Base-by-base conservation (phyloP, 2,113 vertebrate genomes). In the Grantiella picta region DNA sequence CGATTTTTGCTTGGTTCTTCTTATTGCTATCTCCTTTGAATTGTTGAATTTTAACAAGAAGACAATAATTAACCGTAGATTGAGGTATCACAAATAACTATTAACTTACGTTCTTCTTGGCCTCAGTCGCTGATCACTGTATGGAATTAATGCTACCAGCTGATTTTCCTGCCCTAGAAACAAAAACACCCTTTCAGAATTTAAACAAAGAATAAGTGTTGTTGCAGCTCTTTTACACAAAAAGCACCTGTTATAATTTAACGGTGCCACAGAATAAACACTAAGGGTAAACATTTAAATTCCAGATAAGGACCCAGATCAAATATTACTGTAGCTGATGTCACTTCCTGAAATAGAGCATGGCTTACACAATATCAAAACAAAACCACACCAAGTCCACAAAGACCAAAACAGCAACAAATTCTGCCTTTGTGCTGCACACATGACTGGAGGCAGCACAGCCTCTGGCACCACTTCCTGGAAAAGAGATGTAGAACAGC, bases 111-210 rank as follows among this genome's bases (percentile, higher is more conserved):
- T 99, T 97, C 99, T 98, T 96, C 99, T 99, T 36, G 99, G 99
- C 71, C 98, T 97, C 78, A 99, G 98, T 90, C 99, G 97, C 76
- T 99, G 99, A 97, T 99, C 99, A 86, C 99, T 99, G 97, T 99
- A 99, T 22, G 99, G 99, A 96, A 99, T 99, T 97, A 99, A 97
- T 59, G 99, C 99, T 92, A 99, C 99, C 28, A 99, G 98, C 92
- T 99, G 99, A 90, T 99, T 99, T 98, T 99, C 99, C 94, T 99
- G 99, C 61, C 99, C 99, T 99, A 96, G 73, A 98, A 96, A 92
- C 83, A 95, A 95, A 88, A 94, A 91, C 22, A 76, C 27, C 3
- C 40, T 77, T 86, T 96, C 64, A 95, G 90, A 96, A 95, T 70
- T 82, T 61, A 94, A 86, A 71, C 86, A 94, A 84, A 38, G 20